Evolutionary conservation across 1,140 invertebrate genomes (phyloP).

Genomic region (Drosophila ohnishii): DNA sequence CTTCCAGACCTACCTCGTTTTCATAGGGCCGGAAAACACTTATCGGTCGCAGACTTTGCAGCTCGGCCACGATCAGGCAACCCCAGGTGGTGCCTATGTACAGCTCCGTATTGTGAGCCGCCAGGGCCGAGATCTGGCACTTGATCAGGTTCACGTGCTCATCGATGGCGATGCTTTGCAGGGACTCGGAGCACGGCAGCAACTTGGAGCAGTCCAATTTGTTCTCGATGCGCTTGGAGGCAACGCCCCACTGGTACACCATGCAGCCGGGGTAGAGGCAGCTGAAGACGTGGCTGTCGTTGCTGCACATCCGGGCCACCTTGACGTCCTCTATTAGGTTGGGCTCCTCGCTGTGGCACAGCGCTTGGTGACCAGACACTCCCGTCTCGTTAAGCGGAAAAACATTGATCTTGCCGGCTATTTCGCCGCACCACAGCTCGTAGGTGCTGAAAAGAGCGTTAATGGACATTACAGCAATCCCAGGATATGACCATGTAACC

Average conservation of each 20-base stretch:
- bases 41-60: constrained; percentile 90
- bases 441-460: constrained; percentile 82
- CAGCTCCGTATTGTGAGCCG: constrained; percentile 87
- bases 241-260: constrained; percentile 92
- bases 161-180: constrained; percentile 96
- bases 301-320: constrained; percentile 86
- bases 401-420: constrained; percentile 88
- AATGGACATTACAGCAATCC: not conserved
- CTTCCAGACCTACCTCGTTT: constrained; percentile 86
- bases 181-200: constrained; percentile 94
- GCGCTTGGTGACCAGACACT: constrained; percentile 85
- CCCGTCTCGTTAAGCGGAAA: constrained; percentile 86
- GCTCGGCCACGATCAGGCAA: constrained; percentile 93
- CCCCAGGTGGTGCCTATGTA: constrained; percentile 97
- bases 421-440: constrained; percentile 91
- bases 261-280: constrained; percentile 91
- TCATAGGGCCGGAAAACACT: constrained; percentile 96
- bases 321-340: constrained; percentile 84
- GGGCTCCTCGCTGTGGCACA: constrained; percentile 79
- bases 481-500: not conserved
- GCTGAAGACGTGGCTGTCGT: constrained; percentile 88
- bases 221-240: constrained; percentile 87
- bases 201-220: constrained; percentile 96
- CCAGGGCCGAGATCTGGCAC: constrained; percentile 93
- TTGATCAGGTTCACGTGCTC: constrained; percentile 91